Conservation (phyloP, 2,888 invertebrate species). For the Pterobdella sp. region DNA sequence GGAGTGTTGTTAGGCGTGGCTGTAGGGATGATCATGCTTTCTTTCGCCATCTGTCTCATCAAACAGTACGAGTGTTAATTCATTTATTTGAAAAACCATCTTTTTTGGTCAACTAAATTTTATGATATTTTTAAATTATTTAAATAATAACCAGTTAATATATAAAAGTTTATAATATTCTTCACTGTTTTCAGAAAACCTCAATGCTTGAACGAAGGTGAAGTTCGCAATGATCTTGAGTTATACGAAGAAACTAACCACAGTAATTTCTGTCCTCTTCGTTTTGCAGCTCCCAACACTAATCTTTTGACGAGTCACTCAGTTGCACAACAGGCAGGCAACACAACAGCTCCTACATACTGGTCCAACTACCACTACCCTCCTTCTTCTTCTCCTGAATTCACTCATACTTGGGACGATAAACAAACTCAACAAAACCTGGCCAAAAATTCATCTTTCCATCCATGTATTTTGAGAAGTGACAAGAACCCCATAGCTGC, state of each 20-base stretch:
- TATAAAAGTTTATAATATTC: too few relatives aligned
- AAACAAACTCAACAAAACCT: background rate
- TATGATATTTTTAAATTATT: background rate
- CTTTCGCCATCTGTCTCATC: constrained; percentile 31
- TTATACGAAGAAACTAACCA: constrained; percentile 18
- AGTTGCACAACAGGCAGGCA: background rate
- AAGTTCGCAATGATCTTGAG: constrained; percentile 14
- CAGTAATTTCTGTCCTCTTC: constrained; percentile 15
- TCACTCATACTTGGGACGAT: constrained; percentile 5
- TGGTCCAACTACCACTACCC: constrained; percentile 16
- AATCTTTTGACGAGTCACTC: background rate
- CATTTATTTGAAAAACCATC: background rate
- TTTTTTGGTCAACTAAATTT: background rate
- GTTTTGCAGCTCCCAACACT: background rate
- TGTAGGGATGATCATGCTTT: constrained; percentile 31
- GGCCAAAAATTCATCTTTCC: background rate
- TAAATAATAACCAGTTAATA: too few relatives aligned
- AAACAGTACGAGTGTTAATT: constrained; percentile 28
- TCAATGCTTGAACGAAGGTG: constrained; percentile 5
- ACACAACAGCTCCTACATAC: background rate
- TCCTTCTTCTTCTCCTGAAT: background rate
- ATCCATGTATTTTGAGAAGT: background rate
- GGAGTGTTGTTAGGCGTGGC: constrained; percentile 30
- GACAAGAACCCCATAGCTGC: background rate
- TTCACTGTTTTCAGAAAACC: constrained; percentile 4